Base-by-base conservation (phyloP, 2,888 invertebrate species). In the Lymantria monacha region DNA sequence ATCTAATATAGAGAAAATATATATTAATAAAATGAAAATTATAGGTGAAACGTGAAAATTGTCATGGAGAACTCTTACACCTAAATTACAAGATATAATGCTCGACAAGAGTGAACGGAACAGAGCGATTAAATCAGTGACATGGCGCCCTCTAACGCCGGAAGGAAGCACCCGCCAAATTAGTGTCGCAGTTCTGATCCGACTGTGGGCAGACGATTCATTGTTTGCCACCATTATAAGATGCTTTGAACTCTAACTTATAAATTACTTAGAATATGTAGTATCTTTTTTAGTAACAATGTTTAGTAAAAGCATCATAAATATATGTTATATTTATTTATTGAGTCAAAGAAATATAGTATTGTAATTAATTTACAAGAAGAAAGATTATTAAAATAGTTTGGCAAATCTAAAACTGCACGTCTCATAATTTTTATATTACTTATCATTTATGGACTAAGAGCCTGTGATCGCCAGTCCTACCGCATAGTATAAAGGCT, bases 91-190 rank as follows among this genome's bases (percentile, higher is more conserved):
- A 44, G 54, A 53, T 53, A 53, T 52, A 14, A 56, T 46, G 48
- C 33, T 51, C 30, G 11, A 30, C 31, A 40, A 49, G 45, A 22
- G 30, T 13, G 51, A 54, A 47, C 71, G 76, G 76, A 77, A 71
- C 56, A 57, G 48, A 61, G 63, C 72, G 72, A 73, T 76, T 72
- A 77, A 70, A 71, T 69, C 65, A 66, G 68, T 57, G 63, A 52
- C 51, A 37, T 46, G 42, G 56, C 57, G 63, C 67, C 63, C 68
- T 60, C 76, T 76, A 74, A 81, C 72, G 75, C 79, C 75, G 81
- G 83, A 79, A 87, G 87, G 89, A 88, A 85, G 85, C 89, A 85
- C 82, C 79, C 76, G 81, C 80, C 77, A 83, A 91, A 89, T 91
- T 84, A 84, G 83, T 70, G 74, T 70, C 67, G 73, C 66, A 75